Conservation (phyloP, 2,113 vertebrate genomes). For the Neofelis nebulosa region DNA sequence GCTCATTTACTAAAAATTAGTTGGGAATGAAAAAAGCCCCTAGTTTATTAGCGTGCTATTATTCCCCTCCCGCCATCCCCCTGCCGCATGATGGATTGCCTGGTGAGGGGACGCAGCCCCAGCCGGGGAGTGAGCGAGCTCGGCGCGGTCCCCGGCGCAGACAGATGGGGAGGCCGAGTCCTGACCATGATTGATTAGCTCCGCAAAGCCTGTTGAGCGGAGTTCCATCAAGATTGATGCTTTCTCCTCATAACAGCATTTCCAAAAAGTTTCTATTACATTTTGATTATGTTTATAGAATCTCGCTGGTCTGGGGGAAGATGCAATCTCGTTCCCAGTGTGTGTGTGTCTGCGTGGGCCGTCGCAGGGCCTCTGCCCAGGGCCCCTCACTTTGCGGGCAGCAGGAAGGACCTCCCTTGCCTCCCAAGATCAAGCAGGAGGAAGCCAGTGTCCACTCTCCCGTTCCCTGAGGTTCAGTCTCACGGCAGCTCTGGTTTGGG, state of each 20-base stretch:
- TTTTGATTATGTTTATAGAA: conserved; percentile 93
- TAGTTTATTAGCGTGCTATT: conserved; percentile 89
- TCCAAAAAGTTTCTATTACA: conserved; percentile 93
- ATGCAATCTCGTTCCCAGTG: conserved; percentile 86
- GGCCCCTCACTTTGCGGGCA: neutral
- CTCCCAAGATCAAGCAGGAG: neutral
- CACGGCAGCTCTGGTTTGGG: neutral
- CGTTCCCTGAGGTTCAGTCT: neutral
- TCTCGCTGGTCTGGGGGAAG: conserved; percentile 88
- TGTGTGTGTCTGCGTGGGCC: conserved; percentile 60
- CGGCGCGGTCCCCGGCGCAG: conserved; percentile 86
- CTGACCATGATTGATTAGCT: conserved; percentile 92
- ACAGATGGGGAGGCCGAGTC: conserved; percentile 90
- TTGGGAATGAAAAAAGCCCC: conserved; percentile 80
- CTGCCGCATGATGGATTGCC: conserved; percentile 88
- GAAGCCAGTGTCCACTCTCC: neutral
- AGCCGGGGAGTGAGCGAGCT: conserved; percentile 87
- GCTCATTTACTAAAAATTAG: conserved; percentile 86
- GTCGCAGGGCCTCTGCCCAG: neutral
- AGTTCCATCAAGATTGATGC: conserved; percentile 93
- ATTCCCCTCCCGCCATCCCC: conserved; percentile 84
- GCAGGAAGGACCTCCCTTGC: neutral
- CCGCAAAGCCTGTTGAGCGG: conserved; percentile 90
- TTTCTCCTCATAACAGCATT: conserved; percentile 92
- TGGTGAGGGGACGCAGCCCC: conserved; percentile 87